Evolutionary conservation across 2,113 vertebrate species (phyloP).

Genomic region (Atherinomorus stipes): DNA sequence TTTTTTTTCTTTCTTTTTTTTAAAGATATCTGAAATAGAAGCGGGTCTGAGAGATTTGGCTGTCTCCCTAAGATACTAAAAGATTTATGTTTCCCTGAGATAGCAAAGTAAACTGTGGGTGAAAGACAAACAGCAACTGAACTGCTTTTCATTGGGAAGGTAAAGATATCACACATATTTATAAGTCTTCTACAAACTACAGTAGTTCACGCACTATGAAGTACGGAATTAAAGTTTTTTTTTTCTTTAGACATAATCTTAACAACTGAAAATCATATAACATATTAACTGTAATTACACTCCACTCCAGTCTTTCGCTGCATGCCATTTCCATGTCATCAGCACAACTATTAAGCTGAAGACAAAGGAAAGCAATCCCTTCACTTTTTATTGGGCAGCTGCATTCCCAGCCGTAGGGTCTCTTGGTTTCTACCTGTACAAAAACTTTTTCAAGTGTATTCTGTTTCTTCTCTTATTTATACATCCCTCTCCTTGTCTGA

Average conservation of each 20-base stretch:
- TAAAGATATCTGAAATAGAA: constrained; percentile 48
- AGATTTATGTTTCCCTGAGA: constrained; percentile 39
- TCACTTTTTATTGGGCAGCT: constrained; percentile 31
- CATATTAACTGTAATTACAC: constrained; percentile 51
- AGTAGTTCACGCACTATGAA: constrained; percentile 17
- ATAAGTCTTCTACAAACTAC: constrained; percentile 13
- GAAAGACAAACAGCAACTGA: constrained; percentile 37
- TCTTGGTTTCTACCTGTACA: constrained; percentile 40
- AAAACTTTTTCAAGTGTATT: constrained; percentile 41
- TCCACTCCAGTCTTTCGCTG: constrained; percentile 28
- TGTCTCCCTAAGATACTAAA: constrained; percentile 28
- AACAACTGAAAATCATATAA: constrained; percentile 34
- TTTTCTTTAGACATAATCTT: constrained; percentile 35
- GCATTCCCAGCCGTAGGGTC: constrained; percentile 41
- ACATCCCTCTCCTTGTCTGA: constrained; percentile 32
- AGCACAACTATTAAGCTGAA: constrained; percentile 32
- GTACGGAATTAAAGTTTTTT: constrained; percentile 26
- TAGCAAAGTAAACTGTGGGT: constrained; percentile 35
- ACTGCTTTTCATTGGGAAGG: constrained; percentile 13
- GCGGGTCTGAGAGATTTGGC: constrained; percentile 38
- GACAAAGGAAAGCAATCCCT: constrained; percentile 55
- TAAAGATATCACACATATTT: constrained; percentile 18
- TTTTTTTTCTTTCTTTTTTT: background rate
- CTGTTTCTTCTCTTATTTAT: constrained; percentile 51
- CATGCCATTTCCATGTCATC: constrained; percentile 50